Base-by-base conservation (phyloP, 1,140 invertebrate genomes). In the Tetramorium alpestre region DNA sequence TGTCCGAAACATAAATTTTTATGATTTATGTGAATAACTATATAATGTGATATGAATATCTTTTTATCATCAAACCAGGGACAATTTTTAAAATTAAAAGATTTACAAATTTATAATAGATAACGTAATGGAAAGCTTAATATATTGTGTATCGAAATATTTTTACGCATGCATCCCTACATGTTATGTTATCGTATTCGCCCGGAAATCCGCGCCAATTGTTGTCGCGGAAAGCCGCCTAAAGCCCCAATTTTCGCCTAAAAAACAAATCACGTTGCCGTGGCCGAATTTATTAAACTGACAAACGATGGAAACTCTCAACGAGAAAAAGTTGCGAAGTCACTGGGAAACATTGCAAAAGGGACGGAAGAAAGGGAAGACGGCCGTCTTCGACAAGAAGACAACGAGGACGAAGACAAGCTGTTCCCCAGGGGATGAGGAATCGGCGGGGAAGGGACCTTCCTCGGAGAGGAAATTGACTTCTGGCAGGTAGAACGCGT, bases 401-500 rank as follows among this genome's bases (percentile, higher is more conserved):
- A 81, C 54, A 54, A 82, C 54, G 41, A 75, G 28, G 13, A 38
- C 41, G 33, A 73, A 70, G 72, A 72, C 47, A 47, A 33, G 85
- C 56, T 22, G 18, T 25, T 28, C 33, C 25, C 49, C 16, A 38
- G 4, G 60, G 28, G 49, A n/a, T 6, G 49, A 51, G 47, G 75
- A 75, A 81, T 25, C 58, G 18, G 13, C 25, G 76, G 10, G 38
- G 33, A 70, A 60, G 64, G n/a, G 58, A 65, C 41, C 69, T 90
- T 85, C 62, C 56, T 69, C 81, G 76, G 86, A 72, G 85, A 92
- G 91, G 90, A 93, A 94, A 93, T 94, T 93, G 92, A 94, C 93
- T 94, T 93, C 91, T 93, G 90, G 88, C 90, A 89, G 91, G 87
- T 87, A 81, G 33, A 84, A 90, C 92, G 76, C 93, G 93, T 94